Base-by-base conservation (phyloP, 2,113 vertebrate species). In the Boleophthalmus pectinirostris region DNA sequence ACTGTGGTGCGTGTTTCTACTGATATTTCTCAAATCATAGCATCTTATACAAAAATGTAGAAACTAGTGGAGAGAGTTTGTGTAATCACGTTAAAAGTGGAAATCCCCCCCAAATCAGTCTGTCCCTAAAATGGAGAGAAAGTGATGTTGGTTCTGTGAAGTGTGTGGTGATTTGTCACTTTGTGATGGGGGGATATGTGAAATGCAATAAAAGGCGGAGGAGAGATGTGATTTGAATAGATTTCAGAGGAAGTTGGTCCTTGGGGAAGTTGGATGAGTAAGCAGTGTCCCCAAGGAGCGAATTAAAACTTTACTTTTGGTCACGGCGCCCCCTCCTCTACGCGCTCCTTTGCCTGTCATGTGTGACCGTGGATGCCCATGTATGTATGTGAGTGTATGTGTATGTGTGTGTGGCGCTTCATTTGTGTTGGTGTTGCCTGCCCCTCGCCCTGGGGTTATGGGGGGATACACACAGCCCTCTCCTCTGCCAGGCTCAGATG, bases 211-310 rank as follows among this genome's bases (percentile, higher is more conserved):
- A 93, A 93, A 92, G 90, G 90, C 82, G 74, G 89, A 89, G 89
- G 89, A 89, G 92, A 92, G 91, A 94, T 93, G 89, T 89, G 92
- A 94, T 94, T 94, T 94, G 92, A 94, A 94, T 94, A 92, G 93
- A 94, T 94, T 94, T 94, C 83, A 80, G 90, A 89, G 85, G 83
- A 91, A 90, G 92, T 84, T 69, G 58, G 84, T 92, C 90, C 92
- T 92, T 87, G 69, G 88, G 93, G 90, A 82, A 90, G 89, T 87
- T 82, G 87, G 84, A 90, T 92, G 90, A 92, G 91, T 87, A 91
- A 93, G 88, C 87, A 84, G 87, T 84, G 82, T 88, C 87, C 91
- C 91, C 78, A 77, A 92, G 91, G 89, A 92, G 89, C 82, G 90
- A 93, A 93, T 94, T 93, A 94, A 91, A 94, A 93, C 92, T 92